Conservation (phyloP, 2,888 invertebrate species). For the Lissonota sp. region DNA sequence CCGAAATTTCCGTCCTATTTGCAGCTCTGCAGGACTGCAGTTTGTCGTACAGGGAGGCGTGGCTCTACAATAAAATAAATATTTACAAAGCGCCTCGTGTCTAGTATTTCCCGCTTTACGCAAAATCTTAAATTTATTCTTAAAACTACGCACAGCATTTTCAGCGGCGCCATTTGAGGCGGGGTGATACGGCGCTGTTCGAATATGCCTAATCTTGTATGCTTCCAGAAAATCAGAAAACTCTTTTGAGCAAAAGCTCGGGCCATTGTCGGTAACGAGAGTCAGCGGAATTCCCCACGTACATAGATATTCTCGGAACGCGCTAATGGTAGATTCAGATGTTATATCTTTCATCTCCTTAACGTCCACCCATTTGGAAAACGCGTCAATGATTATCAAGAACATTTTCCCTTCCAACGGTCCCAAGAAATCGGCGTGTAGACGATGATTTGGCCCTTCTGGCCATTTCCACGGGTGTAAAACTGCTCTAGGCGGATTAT, state of each 20-base stretch:
- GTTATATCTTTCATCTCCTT: conserved; percentile 1
- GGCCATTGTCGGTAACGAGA: too few species aligned
- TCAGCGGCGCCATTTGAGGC: too few species aligned
- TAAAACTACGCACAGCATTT: conserved; percentile 48
- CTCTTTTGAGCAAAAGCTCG: not conserved
- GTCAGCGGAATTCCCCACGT: too few species aligned
- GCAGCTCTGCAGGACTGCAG: conserved; percentile 1
- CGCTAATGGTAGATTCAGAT: not conserved
- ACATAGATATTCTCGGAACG: not conserved
- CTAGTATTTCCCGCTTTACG: conserved; percentile 18
- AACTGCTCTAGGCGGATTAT: not conserved
- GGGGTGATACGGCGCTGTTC: conserved; percentile 18
- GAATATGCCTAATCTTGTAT: not conserved
- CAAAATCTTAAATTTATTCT: conserved; percentile 55
- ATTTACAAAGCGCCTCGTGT: conserved; percentile 49
- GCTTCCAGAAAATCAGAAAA: conserved; percentile 3
- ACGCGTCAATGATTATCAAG: too few species aligned
- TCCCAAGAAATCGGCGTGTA: too few species aligned
- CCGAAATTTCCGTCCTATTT: too few species aligned
- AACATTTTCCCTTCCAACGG: too few species aligned
- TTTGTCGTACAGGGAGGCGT: conserved; percentile 52
- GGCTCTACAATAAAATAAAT: conserved; percentile 36
- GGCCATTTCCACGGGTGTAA: conserved; percentile 6
- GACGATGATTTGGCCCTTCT: too few species aligned
- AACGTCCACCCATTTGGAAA: too few species aligned